Evolutionary conservation across 2,113 vertebrate species (phyloP), one percentile per base, ranked within the genome.

Genomic region (Romanogobio albipinnatus): DNA sequence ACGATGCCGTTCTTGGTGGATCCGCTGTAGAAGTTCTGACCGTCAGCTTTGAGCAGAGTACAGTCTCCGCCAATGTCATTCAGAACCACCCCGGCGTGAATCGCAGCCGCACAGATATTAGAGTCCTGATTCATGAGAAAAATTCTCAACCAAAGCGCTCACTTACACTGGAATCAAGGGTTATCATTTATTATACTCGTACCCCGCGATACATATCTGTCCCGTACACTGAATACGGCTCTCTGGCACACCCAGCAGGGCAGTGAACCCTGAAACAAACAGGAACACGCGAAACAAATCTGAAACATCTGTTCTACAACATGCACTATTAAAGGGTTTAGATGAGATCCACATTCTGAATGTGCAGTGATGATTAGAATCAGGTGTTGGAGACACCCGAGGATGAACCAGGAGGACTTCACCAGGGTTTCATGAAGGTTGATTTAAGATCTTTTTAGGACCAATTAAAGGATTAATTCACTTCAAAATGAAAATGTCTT

Each of bases 21-120:
- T 47, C 93, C 94, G 0, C 82, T 1, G 36, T 95, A 95, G 82
- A 93, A 93, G 88, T 88, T 61, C 86, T 89, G 90, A 39, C 94
- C 95, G 0, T 83, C 75, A 19, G 74, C 64, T 87, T 95, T 95
- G 47, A 95, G 36, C 84, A 95, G 43, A 15, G 94, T 95, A 74
- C 93, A 94, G 76, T 95, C 95, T 74, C 95, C 95, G 64, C 94
- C 94, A 0, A 43, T 19, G 0, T 94, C 93, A 29, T 93, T 92
- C 9, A 93, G 85, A 1, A 95, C 10, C 84, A 95, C 94, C 3
- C 95, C 95, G 0, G 93, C 93, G 9, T 95, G 94, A 79, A 95
- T 92, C 0, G 93, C 95, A 22, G 95, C 93, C 3, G 94, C 94
- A 71, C 95, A 95, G 86, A 93, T 93, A 70, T 91, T 93, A 0